Percentiles rank a stretch among this genome's conserved stretches.
These are phyloP conservation scores for Manis pentadactyla DNA, from an alignment of 2,797 vertebrate genomes.

Conservation along the genomic window DNA sequence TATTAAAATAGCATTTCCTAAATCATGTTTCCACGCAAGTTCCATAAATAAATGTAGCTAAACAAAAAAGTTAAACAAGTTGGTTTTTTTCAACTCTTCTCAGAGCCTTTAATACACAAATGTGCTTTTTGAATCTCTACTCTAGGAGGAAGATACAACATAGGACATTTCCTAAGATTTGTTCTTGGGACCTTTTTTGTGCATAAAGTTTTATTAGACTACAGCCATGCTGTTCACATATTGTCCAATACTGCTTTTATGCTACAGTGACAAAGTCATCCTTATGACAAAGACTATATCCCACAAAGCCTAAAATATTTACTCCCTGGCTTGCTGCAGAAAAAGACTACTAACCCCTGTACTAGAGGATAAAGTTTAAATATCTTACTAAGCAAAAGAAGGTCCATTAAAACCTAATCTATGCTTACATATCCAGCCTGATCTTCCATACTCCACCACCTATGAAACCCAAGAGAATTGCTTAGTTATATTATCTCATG, in stretches of 20 bases:
- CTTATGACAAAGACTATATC: background rate
- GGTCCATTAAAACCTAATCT: background rate
- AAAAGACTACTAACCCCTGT: background rate
- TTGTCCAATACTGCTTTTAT: background rate
- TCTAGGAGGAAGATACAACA: background rate
- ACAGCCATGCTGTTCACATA: background rate
- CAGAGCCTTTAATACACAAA: background rate
- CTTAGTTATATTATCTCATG: background rate
- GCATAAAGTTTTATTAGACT: background rate
- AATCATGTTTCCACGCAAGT: background rate
- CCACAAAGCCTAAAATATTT: background rate
- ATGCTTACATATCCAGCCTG: background rate
- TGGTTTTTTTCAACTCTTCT: background rate
- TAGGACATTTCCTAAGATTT: constrained; percentile 13
- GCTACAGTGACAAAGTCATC: background rate
- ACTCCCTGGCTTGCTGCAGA: background rate
- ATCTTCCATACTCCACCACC: background rate
- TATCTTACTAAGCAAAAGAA: background rate
- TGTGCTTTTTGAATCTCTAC: background rate
- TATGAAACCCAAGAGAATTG: background rate
- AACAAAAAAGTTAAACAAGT: background rate
- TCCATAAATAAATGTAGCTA: background rate
- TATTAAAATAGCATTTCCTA: background rate
- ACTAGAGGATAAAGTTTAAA: background rate
- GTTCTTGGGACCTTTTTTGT: background rate